Evolutionary conservation across 2,888 invertebrate species (phyloP).

Genomic region (Spialia ferax): DNA sequence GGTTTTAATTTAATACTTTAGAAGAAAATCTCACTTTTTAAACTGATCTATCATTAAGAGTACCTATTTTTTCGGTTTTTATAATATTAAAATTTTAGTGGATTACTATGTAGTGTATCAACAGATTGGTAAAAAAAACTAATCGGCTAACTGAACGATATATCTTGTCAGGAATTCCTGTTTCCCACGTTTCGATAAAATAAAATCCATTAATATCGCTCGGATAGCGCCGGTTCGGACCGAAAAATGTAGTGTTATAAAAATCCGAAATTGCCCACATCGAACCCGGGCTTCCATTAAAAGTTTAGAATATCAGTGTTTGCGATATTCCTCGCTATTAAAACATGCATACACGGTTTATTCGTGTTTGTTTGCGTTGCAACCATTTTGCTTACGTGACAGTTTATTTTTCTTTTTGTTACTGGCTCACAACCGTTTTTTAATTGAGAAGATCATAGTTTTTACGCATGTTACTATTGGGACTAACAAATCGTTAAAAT

Average conservation of each 20-base stretch:
- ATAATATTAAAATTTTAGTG: too few relatives aligned
- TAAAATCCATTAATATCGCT: constrained; percentile 10
- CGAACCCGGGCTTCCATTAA: not conserved
- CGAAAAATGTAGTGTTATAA: constrained; percentile 2
- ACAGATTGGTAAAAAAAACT: not conserved
- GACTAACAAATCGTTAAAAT: not conserved
- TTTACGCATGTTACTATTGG: not conserved
- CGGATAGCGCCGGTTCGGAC: not conserved
- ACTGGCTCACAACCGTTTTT: not conserved
- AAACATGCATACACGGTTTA: constrained; percentile 1
- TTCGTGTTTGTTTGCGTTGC: constrained; percentile 1
- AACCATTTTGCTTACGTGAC: not conserved
- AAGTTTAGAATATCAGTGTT: constrained; percentile 5
- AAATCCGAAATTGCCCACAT: constrained; percentile 4
- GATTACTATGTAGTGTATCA: not conserved
- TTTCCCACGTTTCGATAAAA: constrained; percentile 9
- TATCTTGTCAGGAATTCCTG: constrained; percentile 5
- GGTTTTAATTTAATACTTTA: too few relatives aligned
- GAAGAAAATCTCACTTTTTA: too few relatives aligned
- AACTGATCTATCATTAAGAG: too few relatives aligned
- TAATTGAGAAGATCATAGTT: not conserved
- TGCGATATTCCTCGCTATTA: not conserved
- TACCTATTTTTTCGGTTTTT: too few relatives aligned
- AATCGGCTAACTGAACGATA: constrained; percentile 4
- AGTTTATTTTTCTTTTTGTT: not conserved